phyloP scores from a whole-genome alignment of 1,140 invertebrate species.

The Danaus melanippus region DNA sequence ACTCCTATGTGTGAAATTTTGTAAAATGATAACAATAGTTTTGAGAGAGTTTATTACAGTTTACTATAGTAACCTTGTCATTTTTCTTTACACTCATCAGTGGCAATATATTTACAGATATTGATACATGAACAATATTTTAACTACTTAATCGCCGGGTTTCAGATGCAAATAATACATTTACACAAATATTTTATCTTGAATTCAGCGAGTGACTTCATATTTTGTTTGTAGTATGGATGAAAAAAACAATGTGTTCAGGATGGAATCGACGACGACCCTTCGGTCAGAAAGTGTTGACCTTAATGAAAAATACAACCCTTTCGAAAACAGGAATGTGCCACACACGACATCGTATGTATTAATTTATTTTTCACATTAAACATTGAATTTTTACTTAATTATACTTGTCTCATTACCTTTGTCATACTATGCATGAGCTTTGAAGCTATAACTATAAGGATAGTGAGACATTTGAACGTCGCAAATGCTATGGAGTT shows the following conservation, averaged over 20 bases:
- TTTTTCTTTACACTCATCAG: too few relatives aligned
- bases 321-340: slow-evolving; percentile 77
- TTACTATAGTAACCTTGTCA: too few relatives aligned
- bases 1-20: too few relatives aligned
- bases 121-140: background rate
- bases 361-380: slow-evolving; percentile 5
- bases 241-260: slow-evolving; percentile 21
- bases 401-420: too few relatives aligned
- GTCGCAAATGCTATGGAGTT: too few relatives aligned
- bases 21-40: too few relatives aligned
- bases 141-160: background rate
- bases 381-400: too few relatives aligned
- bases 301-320: slow-evolving; percentile 70
- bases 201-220: too few relatives aligned
- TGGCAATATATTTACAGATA: background rate
- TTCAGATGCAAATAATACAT: background rate
- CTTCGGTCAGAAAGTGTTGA: slow-evolving; percentile 29
- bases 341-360: slow-evolving; percentile 78
- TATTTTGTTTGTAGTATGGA: slow-evolving; percentile 20
- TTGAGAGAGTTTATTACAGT: too few relatives aligned
- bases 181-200: slow-evolving; percentile 1
- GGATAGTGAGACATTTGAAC: too few relatives aligned
- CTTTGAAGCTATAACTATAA: too few relatives aligned
- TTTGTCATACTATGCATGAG: too few relatives aligned
- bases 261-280: slow-evolving; percentile 40